These are phyloP conservation scores for Podocnemis expansa DNA, from an alignment of 2,113 vertebrate species.

Conservation along the genomic window DNA sequence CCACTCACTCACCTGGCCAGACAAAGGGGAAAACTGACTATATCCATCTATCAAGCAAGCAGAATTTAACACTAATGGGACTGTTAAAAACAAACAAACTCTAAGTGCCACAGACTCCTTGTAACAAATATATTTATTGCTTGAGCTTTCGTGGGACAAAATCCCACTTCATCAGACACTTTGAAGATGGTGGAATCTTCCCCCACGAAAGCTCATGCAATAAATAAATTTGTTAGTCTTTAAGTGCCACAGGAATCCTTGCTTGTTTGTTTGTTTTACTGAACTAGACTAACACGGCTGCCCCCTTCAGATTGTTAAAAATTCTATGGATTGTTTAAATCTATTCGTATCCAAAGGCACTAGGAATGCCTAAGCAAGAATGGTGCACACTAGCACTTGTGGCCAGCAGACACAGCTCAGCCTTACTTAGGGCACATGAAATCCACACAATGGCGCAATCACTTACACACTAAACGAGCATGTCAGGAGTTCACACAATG, in stretches of 20 bases:
- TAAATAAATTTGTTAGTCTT: too few relatives aligned
- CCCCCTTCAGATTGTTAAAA: neutral
- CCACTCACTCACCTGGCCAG: neutral
- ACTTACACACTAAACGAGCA: neutral
- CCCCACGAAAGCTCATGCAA: too few relatives aligned
- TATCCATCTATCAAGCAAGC: neutral
- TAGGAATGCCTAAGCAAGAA: neutral
- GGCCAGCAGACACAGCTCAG: slow-evolving; percentile 43
- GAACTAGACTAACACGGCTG: too few relatives aligned
- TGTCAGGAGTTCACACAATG: accelerated
- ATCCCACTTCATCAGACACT: too few relatives aligned
- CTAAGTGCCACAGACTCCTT: too few relatives aligned
- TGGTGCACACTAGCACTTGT: accelerated
- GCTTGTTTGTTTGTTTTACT: too few relatives aligned
- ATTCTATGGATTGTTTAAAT: neutral
- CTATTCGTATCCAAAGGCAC: neutral
- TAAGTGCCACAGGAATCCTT: too few relatives aligned
- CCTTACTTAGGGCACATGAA: neutral
- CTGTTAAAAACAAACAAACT: too few relatives aligned
- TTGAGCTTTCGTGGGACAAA: too few relatives aligned
- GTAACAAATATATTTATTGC: too few relatives aligned
- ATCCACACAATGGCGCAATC: neutral
- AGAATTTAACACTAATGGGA: neutral
- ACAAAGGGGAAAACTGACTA: accelerated
- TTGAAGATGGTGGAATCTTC: too few relatives aligned